A percentile compares a stretch with the other conserved stretches of the same genome.
These are phyloP conservation scores for Lepidurus arcticus DNA, from an alignment of 1,140 invertebrate genomes.

Conservation along the genomic window DNA sequence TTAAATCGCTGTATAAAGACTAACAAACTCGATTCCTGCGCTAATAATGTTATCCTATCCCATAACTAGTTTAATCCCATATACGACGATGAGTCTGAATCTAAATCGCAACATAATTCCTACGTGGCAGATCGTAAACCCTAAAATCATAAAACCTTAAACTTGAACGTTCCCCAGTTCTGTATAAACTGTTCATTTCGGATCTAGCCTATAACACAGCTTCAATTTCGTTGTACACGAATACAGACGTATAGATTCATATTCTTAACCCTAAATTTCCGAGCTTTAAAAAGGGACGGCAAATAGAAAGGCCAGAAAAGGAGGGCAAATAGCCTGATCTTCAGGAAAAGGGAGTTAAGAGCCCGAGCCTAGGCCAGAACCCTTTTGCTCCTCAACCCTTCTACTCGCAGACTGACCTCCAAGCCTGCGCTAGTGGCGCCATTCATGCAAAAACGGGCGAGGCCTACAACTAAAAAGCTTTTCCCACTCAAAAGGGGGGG, in stretches of 20 bases:
- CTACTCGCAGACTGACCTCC: neutral
- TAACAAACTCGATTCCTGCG: too few species aligned
- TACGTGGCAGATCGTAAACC: too few species aligned
- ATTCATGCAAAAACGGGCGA: constrained; percentile 4
- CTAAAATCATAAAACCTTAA: too few species aligned
- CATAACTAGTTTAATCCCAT: too few species aligned
- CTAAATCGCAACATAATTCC: too few species aligned
- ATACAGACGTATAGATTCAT: neutral
- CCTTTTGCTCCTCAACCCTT: neutral
- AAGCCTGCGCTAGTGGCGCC: neutral
- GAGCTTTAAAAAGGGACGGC: neutral
- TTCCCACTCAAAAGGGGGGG: neutral
- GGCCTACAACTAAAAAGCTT: constrained; percentile 11
- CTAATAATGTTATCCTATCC: too few species aligned
- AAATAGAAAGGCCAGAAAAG: neutral
- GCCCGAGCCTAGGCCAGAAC: neutral
- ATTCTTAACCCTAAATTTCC: neutral
- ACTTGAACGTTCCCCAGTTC: too few species aligned
- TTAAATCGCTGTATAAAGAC: too few species aligned
- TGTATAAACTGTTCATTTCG: too few species aligned
- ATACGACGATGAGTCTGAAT: too few species aligned
- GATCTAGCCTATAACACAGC: too few species aligned
- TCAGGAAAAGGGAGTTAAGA: neutral
- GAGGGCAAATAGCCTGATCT: neutral
- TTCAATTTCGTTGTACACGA: neutral